Evolutionary conservation across 2,113 vertebrate genomes (phyloP).

Genomic region (Bujurquina vittata): DNA sequence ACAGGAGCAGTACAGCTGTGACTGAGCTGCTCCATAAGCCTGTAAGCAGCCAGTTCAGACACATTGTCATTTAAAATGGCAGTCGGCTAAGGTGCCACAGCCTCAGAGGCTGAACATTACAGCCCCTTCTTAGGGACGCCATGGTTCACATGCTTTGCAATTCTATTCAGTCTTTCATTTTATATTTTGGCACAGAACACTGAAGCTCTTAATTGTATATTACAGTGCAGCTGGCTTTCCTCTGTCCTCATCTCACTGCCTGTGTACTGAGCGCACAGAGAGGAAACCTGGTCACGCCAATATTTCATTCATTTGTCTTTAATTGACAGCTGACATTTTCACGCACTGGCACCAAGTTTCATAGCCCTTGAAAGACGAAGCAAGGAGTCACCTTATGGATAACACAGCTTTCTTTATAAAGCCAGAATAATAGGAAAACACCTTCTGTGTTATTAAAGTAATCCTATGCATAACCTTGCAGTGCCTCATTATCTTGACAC

Average conservation of each 20-base stretch:
- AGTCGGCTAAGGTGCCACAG: not conserved
- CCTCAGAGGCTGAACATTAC: constrained; percentile 19
- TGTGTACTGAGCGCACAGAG: not conserved
- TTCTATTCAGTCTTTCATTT: constrained; percentile 64
- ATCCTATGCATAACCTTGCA: constrained; percentile 54
- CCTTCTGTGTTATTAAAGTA: constrained; percentile 31
- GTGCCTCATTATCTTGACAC: constrained; percentile 50
- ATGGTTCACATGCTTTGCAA: constrained; percentile 18
- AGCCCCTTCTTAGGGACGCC: constrained; percentile 27
- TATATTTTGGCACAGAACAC: constrained; percentile 57
- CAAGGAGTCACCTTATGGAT: not conserved
- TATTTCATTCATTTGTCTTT: constrained; percentile 51
- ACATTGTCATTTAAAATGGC: constrained; percentile 29
- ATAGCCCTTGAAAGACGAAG: constrained; percentile 44
- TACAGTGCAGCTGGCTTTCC: constrained; percentile 60
- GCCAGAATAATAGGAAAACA: constrained; percentile 20
- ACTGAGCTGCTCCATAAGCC: not conserved
- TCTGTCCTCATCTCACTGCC: constrained; percentile 23
- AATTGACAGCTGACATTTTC: constrained; percentile 68
- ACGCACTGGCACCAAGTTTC: constrained; percentile 9
- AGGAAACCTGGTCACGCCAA: constrained; percentile 19
- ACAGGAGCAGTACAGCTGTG: not conserved
- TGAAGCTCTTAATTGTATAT: constrained; percentile 68
- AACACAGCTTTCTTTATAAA: constrained; percentile 5
- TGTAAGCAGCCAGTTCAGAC: not conserved